Base-by-base conservation (phyloP, 1,140 invertebrate species). In the Drosophila triauraria region DNA sequence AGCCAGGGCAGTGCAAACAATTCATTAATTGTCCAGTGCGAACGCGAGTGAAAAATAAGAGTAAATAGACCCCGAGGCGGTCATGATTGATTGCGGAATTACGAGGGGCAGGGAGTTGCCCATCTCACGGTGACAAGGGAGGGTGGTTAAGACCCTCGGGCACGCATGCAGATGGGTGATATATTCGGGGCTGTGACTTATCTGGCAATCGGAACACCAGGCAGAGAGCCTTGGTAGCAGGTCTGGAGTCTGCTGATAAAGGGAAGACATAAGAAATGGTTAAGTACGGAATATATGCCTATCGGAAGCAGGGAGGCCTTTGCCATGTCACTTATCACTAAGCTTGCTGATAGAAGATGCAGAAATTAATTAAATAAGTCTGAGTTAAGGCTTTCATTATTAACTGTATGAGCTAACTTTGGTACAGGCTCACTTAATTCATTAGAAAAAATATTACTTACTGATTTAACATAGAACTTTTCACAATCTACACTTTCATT, bases 41-140 rank as follows among this genome's bases (percentile, higher is more conserved):
- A 78, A 60, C 38, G 51, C 38, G 40, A 30, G 64, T 59, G 60
- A 57, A 71, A 74, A 74, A 63, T 40, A 56, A 56, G 53, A 40
- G 53, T 40, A 56, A 40, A 56, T 56, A 63, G 50, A 43, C 64
- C 46, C 20, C 47, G 15, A 50, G 61, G 63, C 60, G 50, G 50
- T 27, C n/a, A 68, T 82, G 70, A 82, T 86, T 80, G 77, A 82
- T 82, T 61, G 63, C 44, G 46, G 51, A 74, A 48, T 80, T 65
- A 44, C n/a, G 17, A 58, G 20, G 57, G 27, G 8, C 7, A n/a
- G 27, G 15, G 23, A 9, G 15, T 2, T 10, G 15, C n/a, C 20
- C 27, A n/a, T 40, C 20, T 40, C 53, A 40, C 48, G 15, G 27
- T 10, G 30, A 10, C 32, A 0, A 35, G 20, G 13, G 15, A 40